Conservation (phyloP, 2,888 invertebrate genomes). For the Colostygia pectinataria region DNA sequence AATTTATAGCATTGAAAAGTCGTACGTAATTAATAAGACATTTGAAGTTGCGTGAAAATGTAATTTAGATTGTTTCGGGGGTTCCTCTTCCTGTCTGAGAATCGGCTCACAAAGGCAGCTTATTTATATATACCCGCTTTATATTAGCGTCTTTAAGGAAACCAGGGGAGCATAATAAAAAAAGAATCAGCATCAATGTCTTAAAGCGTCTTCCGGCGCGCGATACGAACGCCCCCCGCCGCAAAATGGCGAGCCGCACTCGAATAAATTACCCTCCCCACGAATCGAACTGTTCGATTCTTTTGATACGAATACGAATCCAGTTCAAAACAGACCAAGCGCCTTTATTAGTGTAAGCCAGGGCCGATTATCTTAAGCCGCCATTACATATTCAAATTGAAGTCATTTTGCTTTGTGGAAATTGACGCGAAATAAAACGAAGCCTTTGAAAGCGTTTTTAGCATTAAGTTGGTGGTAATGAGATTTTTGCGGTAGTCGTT, state of each 20-base stretch:
- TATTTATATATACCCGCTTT: slow-evolving; percentile 82
- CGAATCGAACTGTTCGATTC: slow-evolving; percentile 79
- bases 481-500: slow-evolving; percentile 53
- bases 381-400: slow-evolving; percentile 83
- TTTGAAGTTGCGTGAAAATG: slow-evolving; percentile 84
- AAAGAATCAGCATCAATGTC: slow-evolving; percentile 83
- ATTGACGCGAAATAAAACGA: slow-evolving; percentile 81
- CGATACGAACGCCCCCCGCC: slow-evolving; percentile 70
- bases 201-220: slow-evolving; percentile 76
- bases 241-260: slow-evolving; percentile 81
- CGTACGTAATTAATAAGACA: slow-evolving; percentile 82
- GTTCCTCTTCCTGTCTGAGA: slow-evolving; percentile 68
- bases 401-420: slow-evolving; percentile 80
- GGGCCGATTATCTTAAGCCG: slow-evolving; percentile 80
- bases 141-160: slow-evolving; percentile 81
- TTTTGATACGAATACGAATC: slow-evolving; percentile 77
- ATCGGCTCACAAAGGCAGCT: slow-evolving; percentile 73
- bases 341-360: slow-evolving; percentile 83
- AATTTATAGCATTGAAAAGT: slow-evolving; percentile 83
- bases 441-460: slow-evolving; percentile 69
- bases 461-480: slow-evolving; percentile 63
- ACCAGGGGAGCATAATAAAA: slow-evolving; percentile 81
- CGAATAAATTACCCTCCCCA: slow-evolving; percentile 81
- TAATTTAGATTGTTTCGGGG: slow-evolving; percentile 83
- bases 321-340: slow-evolving; percentile 65